Evolutionary conservation across 2,888 invertebrate genomes (phyloP).

Genomic region (Autographa gamma): DNA sequence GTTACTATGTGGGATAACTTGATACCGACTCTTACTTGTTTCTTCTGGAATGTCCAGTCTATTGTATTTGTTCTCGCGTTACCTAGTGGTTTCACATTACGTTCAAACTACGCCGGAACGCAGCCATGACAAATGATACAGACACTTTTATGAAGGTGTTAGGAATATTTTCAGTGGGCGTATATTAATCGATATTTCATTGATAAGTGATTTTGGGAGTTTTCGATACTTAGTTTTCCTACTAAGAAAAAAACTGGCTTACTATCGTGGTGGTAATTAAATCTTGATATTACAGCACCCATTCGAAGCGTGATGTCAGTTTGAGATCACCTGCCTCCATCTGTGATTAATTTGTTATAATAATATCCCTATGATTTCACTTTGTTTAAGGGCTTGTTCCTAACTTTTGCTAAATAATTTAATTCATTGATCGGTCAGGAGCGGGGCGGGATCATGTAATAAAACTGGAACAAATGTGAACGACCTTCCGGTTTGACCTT

Average conservation of each 20-base stretch:
- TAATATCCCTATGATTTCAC: neutral
- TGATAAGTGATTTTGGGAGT: neutral
- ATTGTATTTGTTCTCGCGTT: slow-evolving; percentile 4
- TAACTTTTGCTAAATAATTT: neutral
- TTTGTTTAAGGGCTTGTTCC: neutral
- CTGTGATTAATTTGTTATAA: neutral
- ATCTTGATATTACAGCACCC: neutral
- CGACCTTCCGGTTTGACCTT: slow-evolving; percentile 1
- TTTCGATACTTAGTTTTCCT: neutral
- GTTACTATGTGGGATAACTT: slow-evolving; percentile 37
- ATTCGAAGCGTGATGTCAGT: neutral
- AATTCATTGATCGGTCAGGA: neutral
- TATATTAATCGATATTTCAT: neutral
- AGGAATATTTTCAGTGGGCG: neutral
- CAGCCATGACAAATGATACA: neutral
- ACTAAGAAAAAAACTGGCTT: neutral
- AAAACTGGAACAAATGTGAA: slow-evolving; percentile 1
- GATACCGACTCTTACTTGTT: slow-evolving; percentile 13
- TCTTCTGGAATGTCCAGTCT: neutral
- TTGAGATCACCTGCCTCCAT: neutral
- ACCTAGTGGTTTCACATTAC: neutral
- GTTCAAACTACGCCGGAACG: neutral
- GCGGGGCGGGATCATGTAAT: neutral
- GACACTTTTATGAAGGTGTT: neutral
- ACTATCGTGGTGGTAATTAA: neutral